These are phyloP conservation scores for Drosophila watanabei DNA, from an alignment of 1,140 invertebrate genomes.

Conservation along the genomic window DNA sequence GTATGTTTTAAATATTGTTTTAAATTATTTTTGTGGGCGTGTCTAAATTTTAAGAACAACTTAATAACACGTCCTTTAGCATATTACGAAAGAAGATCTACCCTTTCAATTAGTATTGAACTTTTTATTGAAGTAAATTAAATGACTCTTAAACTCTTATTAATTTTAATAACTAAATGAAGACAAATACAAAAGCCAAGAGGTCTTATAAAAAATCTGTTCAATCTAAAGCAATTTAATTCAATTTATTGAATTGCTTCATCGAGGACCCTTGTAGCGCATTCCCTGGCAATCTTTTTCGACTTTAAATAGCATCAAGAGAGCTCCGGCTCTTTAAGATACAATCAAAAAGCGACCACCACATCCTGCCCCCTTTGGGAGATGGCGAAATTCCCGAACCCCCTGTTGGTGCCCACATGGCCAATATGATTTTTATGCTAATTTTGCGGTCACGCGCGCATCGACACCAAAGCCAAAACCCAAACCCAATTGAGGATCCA, in stretches of 20 bases:
- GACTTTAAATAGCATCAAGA: constrained; percentile 26
- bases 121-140: neutral
- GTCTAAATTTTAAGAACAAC: too few species aligned
- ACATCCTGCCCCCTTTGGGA: neutral
- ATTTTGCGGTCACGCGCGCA: constrained; percentile 77
- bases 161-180: neutral
- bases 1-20: too few species aligned
- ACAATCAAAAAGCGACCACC: constrained; percentile 28
- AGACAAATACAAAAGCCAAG: neutral
- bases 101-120: too few species aligned
- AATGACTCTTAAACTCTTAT: neutral
- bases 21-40: too few species aligned
- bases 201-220: constrained; percentile 2
- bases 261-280: constrained; percentile 2
- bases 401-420: constrained; percentile 51
- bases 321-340: constrained; percentile 36
- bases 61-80: too few species aligned
- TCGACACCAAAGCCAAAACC: constrained; percentile 54
- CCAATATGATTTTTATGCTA: constrained; percentile 83
- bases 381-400: constrained; percentile 8
- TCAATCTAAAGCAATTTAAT: neutral
- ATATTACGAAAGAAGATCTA: too few species aligned
- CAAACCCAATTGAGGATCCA: constrained; percentile 44
- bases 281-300: constrained; percentile 15
- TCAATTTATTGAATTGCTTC: constrained; percentile 19